A percentile compares a stretch with the other conserved stretches of the same genome.
phyloP scores from a whole-genome alignment of 2,113 vertebrate species.

The Dasyurus viverrinus region DNA sequence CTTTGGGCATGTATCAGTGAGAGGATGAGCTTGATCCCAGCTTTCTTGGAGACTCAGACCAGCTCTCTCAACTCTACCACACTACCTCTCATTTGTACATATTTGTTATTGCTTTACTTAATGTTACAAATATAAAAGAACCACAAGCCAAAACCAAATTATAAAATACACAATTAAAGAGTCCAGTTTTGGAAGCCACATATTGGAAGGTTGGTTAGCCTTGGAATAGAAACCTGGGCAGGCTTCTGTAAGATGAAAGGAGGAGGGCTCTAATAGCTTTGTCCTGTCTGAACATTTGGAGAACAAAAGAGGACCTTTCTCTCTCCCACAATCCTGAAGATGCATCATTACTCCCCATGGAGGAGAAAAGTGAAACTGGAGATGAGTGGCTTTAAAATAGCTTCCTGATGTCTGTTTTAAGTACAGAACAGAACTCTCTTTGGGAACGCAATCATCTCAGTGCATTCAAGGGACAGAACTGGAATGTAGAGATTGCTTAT shows the following conservation, averaged over 20 bases:
- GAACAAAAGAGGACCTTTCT: fast-evolving
- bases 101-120: background rate
- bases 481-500: background rate
- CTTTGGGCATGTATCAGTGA: background rate
- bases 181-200: background rate
- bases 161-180: background rate
- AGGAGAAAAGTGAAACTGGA: background rate
- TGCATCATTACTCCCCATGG: background rate
- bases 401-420: background rate
- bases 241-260: fast-evolving
- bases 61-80: background rate
- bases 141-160: background rate
- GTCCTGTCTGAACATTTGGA: background rate
- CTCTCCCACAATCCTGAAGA: background rate
- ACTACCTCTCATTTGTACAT: background rate
- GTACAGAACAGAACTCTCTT: background rate
- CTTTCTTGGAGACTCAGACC: background rate
- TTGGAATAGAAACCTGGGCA: fast-evolving
- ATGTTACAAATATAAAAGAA: background rate
- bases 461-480: background rate
- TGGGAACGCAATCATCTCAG: background rate
- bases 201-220: background rate
- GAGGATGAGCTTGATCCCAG: background rate
- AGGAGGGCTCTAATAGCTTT: background rate
- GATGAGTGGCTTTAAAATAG: background rate